Base-by-base conservation (phyloP, 1,140 invertebrate species). In the Anthonomus grandis region DNA sequence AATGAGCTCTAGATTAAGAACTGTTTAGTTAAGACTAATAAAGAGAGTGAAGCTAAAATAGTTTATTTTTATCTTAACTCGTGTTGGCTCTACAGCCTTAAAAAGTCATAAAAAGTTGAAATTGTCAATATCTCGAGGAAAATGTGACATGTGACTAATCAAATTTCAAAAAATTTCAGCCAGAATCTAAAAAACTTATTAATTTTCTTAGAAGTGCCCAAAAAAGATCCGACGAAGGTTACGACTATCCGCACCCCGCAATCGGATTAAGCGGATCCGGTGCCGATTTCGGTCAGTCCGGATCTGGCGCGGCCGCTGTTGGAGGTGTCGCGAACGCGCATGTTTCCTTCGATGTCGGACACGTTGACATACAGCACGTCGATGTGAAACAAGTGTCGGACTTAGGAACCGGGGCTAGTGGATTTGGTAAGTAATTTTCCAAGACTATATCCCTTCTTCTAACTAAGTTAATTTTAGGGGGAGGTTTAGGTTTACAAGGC, bases 221-320 rank as follows among this genome's bases (percentile, higher is more conserved):
- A 31, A 64, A 57, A 39, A 52, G 54, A 53, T 54, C 53, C 15
- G 55, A 59, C 23, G n/a, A n/a, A n/a, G n/a, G n/a, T n/a, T 62
- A 60, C 42, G 58, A 64, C 45, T 59, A 63, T 42, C 31, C 51
- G 13, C 21, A 27, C 5, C 27, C 53, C 10, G 39, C 21, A 22
- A 39, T 18, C 4, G 48, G 52, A 17, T 25, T 47, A 8, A 46
- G 36, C 23, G 58, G 46, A 54, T 49, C 42, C 2, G 31, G 17
- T 24, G 46, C 25, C 5, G 17, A 17, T 42, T 21, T 15, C 23
- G 31, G 36, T 9, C 19, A 50, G 19, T 12, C 17, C 18, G 27
- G 42, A 22, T 18, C n/a, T 12, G 49, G 57, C 4, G 45, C 45
- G 13, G 39, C 23, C 15, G 53, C 53, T 25, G 46, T 34, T 18